Base-by-base conservation (phyloP, 2,888 invertebrate species). In the Oegoconia quadripuncta region DNA sequence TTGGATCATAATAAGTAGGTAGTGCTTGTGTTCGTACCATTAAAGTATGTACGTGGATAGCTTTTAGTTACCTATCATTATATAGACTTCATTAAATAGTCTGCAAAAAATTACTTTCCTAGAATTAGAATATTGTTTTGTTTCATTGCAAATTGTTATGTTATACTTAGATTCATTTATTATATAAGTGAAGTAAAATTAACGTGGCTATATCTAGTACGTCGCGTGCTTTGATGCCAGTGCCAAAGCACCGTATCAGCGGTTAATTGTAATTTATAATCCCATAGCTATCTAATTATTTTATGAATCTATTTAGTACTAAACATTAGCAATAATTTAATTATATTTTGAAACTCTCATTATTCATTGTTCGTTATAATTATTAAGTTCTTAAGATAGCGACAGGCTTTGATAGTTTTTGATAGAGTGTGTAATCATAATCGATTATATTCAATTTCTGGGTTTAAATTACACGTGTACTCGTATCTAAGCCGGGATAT, bases 11-110 rank as follows among this genome's bases (percentile, higher is more conserved):
- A 42, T 36, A 29, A 45, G n/a, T n/a, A n/a, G n/a, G n/a, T n/a
- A 22, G 41, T 42, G 46, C 49, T 59, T 64, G 63, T 65, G 57
- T 65, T 69, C 51, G 58, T 58, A 41, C 22, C 36, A 50, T 52
- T 46, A 59, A 52, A 53, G 50, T 57, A 55, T 44, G 51, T 53
- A 48, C 18, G 46, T 51, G 44, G 45, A 46, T 55, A 55, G 48
- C 43, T 55, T 13, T 27, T 27, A 12, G 27, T 13, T 27, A n/a
- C 43, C 42, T 39, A 47, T 42, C 36, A 42, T 39, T 29, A 8
- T 27, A 13, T 12, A n/a, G 11, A 22, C 8, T 22, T 22, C 9
- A 9, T 5, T 9, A 3, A 22, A 22, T 22, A n/a, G n/a, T 22
- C 7, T 3, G 22, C 22, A 22, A 7, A 9, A n/a, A 12, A 27